Evolutionary conservation across 2,888 invertebrate genomes (phyloP).

Genomic region (Seira sanloemensis): DNA sequence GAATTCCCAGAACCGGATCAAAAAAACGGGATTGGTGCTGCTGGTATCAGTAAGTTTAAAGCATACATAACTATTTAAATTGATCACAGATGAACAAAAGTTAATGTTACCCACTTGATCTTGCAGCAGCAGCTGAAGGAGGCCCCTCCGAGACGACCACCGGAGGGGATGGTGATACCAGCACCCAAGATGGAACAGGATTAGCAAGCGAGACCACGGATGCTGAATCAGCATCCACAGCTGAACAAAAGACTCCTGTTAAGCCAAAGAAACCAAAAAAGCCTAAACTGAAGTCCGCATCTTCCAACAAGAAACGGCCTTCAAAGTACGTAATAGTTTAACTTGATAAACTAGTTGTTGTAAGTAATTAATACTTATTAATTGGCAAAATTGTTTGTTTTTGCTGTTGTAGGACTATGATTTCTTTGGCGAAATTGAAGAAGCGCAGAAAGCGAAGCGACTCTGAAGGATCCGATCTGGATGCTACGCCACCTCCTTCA

Average conservation of each 20-base stretch:
- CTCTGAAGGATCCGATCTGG: slow-evolving; percentile 74
- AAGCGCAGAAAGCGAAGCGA: slow-evolving; percentile 74
- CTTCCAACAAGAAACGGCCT: slow-evolving; percentile 74
- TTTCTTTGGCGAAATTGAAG: slow-evolving; percentile 60
- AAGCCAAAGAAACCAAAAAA: slow-evolving; percentile 74
- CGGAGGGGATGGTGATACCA: slow-evolving; percentile 73
- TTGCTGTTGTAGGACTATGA: slow-evolving; percentile 46
- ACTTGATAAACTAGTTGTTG: background rate
- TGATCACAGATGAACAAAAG: slow-evolving; percentile 45
- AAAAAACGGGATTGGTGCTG: slow-evolving; percentile 74
- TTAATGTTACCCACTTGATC: slow-evolving; percentile 25
- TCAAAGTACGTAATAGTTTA: slow-evolving; percentile 72
- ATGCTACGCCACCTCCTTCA: slow-evolving; percentile 74
- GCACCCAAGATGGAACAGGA: slow-evolving; percentile 73
- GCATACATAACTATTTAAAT: too few species aligned
- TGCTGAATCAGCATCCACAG: slow-evolving; percentile 54
- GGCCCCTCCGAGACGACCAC: slow-evolving; percentile 69
- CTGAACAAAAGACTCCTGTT: slow-evolving; percentile 72
- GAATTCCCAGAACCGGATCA: slow-evolving; percentile 71
- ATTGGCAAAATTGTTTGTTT: slow-evolving; percentile 2
- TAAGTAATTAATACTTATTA: background rate
- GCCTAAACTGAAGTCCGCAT: slow-evolving; percentile 74
- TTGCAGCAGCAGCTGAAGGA: slow-evolving; percentile 73
- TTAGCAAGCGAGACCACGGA: slow-evolving; percentile 59
- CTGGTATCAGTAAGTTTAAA: slow-evolving; percentile 63